Evolutionary conservation across 2,113 vertebrate species (phyloP).

Genomic region (Phylloscopus trochiloides): DNA sequence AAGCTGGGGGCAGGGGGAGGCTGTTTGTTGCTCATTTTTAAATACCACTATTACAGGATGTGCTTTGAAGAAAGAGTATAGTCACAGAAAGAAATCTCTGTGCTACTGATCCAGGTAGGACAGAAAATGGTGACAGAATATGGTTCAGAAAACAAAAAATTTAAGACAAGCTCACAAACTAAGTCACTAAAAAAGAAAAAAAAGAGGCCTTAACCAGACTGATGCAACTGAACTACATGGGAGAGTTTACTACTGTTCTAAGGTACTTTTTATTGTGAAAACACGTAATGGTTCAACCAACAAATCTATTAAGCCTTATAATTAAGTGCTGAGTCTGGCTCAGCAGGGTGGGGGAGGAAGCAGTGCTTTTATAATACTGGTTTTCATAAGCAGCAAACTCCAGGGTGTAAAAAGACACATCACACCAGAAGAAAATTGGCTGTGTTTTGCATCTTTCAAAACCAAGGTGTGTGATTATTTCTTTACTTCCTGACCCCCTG

Average conservation of each 20-base stretch:
- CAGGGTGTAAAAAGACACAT: neutral
- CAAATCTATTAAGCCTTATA: neutral
- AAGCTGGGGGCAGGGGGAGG: neutral
- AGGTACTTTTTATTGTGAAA: neutral
- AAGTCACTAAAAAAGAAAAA: neutral
- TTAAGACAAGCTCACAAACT: neutral
- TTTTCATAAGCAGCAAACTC: slow-evolving; percentile 32
- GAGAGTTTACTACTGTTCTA: neutral
- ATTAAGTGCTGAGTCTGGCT: slow-evolving; percentile 10
- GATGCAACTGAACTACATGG: neutral
- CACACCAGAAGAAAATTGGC: neutral
- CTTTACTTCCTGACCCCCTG: neutral
- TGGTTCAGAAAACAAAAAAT: neutral
- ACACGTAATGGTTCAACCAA: neutral
- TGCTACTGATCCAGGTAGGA: neutral
- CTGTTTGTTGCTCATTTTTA: neutral
- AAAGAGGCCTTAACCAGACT: neutral
- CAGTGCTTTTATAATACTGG: neutral
- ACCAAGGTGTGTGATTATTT: neutral
- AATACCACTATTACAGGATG: neutral
- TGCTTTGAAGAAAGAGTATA: neutral
- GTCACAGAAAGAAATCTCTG: neutral
- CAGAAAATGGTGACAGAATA: neutral
- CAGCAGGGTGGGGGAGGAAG: neutral
- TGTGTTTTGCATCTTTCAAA: slow-evolving; percentile 6